Conservation (phyloP, 2,888 invertebrate species). For the Plagiodera versicolora region DNA sequence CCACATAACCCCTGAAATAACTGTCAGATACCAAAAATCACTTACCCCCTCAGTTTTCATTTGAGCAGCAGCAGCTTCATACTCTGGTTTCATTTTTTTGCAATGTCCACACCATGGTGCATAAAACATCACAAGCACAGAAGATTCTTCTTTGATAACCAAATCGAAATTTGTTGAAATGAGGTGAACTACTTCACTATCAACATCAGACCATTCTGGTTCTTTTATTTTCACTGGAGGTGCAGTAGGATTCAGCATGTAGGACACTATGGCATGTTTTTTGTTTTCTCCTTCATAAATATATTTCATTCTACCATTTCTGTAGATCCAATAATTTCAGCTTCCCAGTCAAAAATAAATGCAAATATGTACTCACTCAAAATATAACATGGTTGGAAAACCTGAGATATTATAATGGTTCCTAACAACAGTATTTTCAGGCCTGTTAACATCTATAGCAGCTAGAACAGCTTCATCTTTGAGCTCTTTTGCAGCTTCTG, state of each 20-base stretch:
- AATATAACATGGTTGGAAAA: constrained; percentile 82
- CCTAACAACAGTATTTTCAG: constrained; percentile 75
- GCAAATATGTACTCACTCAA: constrained; percentile 73
- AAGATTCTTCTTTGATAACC: constrained; percentile 66
- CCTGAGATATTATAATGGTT: constrained; percentile 84
- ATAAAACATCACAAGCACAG: constrained; percentile 87
- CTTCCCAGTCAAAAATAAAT: too few relatives aligned
- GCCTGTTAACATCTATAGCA: constrained; percentile 85
- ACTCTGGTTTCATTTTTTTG: constrained; percentile 85
- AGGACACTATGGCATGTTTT: constrained; percentile 72
- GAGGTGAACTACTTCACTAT: constrained; percentile 78
- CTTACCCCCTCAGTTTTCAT: constrained; percentile 70
- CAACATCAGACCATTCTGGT: constrained; percentile 75
- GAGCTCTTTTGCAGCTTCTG: constrained; percentile 75
- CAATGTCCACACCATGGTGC: constrained; percentile 95
- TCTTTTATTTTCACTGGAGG: constrained; percentile 68
- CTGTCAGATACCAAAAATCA: constrained; percentile 3
- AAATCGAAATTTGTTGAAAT: constrained; percentile 69
- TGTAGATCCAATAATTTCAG: too few relatives aligned
- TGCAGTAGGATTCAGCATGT: constrained; percentile 72
- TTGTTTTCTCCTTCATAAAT: constrained; percentile 86
- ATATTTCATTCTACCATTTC: constrained; percentile 72
- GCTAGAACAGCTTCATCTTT: constrained; percentile 74
- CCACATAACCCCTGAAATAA: too few relatives aligned
- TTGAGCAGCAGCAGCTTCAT: constrained; percentile 74